Evolutionary conservation across 2,888 invertebrate genomes (phyloP).

Genomic region (Trissolcus japonicus): DNA sequence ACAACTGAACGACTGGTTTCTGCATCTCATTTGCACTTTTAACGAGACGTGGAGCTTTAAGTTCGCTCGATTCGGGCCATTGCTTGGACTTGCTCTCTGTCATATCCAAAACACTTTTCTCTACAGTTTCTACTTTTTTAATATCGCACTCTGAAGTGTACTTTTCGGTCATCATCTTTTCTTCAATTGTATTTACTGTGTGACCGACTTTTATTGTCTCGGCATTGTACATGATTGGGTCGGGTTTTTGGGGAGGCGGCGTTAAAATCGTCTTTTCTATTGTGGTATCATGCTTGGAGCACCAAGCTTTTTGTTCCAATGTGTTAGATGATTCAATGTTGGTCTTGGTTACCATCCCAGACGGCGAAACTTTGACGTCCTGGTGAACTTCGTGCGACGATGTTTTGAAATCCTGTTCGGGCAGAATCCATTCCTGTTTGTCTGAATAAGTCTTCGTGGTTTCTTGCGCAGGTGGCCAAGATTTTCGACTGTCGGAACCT

Average conservation of each 20-base stretch:
- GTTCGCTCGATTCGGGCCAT: slow-evolving; percentile 76
- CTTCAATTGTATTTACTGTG: slow-evolving; percentile 71
- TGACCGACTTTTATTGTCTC: slow-evolving; percentile 75
- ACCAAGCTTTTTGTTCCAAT: slow-evolving; percentile 71
- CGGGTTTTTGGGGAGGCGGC: slow-evolving; percentile 63
- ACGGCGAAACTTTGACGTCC: slow-evolving; percentile 68
- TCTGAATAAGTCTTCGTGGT: slow-evolving; percentile 65
- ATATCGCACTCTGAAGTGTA: slow-evolving; percentile 68
- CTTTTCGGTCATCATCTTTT: slow-evolving; percentile 73
- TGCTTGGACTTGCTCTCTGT: slow-evolving; percentile 77
- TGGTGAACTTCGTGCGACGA: slow-evolving; percentile 67
- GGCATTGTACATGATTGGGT: slow-evolving; percentile 75
- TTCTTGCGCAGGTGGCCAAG: slow-evolving; percentile 77
- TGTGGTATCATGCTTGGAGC: slow-evolving; percentile 65
- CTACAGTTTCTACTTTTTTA: slow-evolving; percentile 65
- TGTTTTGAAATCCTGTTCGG: slow-evolving; percentile 68
- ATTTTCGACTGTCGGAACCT: slow-evolving; percentile 76
- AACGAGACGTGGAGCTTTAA: slow-evolving; percentile 78
- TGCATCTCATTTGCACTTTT: slow-evolving; percentile 69
- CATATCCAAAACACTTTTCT: slow-evolving; percentile 70
- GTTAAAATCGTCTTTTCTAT: slow-evolving; percentile 62
- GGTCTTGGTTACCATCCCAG: slow-evolving; percentile 69
- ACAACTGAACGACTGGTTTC: slow-evolving; percentile 61
- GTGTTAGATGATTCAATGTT: slow-evolving; percentile 70
- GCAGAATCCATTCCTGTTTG: slow-evolving; percentile 70